These are phyloP conservation scores for Hexactinellida sp. DNA, from an alignment of 37 sponge, comb jelly and placozoan species.

Conservation along the genomic window DNA sequence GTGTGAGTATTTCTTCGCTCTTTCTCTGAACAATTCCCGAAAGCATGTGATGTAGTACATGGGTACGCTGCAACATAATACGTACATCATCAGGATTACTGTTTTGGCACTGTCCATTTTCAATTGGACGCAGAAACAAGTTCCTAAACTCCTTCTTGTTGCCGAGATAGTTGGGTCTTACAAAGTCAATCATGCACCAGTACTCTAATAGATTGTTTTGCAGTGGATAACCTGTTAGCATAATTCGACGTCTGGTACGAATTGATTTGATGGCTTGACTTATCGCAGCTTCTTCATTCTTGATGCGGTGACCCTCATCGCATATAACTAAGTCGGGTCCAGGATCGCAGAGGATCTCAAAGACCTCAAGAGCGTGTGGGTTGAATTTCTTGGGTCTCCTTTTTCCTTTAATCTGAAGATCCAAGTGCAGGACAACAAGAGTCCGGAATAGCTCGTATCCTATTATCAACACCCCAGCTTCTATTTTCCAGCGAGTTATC, in stretches of 20 bases:
- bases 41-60: conserved; percentile 38
- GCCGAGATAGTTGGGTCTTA: conserved; percentile 92
- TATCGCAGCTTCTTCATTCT: conserved; percentile 72
- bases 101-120: conserved; percentile 92
- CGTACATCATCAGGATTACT: conserved; percentile 49
- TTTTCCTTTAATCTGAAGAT: neutral
- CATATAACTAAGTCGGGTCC: conserved; percentile 94
- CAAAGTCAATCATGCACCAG: conserved; percentile 99
- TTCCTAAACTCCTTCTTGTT: conserved; percentile 85
- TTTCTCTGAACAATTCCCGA: conserved; percentile 44
- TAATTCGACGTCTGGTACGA: conserved; percentile 74
- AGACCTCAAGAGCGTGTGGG: conserved; percentile 37
- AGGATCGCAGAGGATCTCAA: conserved; percentile 64
- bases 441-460: conserved; percentile 89
- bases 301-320: conserved; percentile 96
- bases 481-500: conserved; percentile 32
- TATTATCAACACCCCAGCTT: conserved; percentile 83
- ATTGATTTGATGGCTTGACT: conserved; percentile 84
- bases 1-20: conserved; percentile 46
- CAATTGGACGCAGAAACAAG: conserved; percentile 88
- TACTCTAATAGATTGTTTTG: conserved; percentile 97
- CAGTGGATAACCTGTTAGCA: conserved; percentile 94
- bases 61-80: conserved; percentile 36
- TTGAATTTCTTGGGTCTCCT: neutral
- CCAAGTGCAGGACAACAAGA: conserved; percentile 7